Base-by-base conservation (phyloP, 2,797 vertebrate species). In the Phaenicophaeus curvirostris region DNA sequence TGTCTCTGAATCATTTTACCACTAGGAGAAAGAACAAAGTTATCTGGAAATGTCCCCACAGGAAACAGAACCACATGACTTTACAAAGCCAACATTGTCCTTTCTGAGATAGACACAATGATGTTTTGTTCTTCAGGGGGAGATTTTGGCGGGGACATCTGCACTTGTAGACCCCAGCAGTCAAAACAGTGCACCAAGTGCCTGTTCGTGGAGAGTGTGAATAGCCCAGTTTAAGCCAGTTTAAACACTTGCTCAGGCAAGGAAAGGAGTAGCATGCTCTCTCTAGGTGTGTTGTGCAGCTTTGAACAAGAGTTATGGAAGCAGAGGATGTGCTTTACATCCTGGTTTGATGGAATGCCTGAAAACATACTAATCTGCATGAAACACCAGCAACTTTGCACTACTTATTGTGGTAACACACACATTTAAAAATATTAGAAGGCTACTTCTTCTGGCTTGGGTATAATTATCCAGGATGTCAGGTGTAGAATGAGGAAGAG, bases 381-480 rank as follows among this genome's bases (percentile, higher is more conserved):
- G 74, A 87, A 85, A 89, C 58, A 33, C 69, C 58, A 48, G 51
- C 18, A 33, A 24, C 19, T 58, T 63, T 68, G 65, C 62, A 58
- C 28, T 18, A 12, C 44, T 55, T 55, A 15, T 27, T 72, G 44
- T 72, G 6, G 0, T 37, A 68, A 67, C 51, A 10, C 53, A 44
- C 7, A 31, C 24, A 77, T 58, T 71, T 24, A 55, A 74, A 92
- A 55, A 44, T 51, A 87, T 66, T 74, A 80, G 65, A 74, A 85
- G 85, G 79, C 25, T 48, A 18, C 27, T 42, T 51, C 85, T 83
- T 50, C 39, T 75, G 80, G 50, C 79, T 59, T 41, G 92, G 66
- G 20, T 89, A 2, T 94, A 88, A 96, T 96, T 83, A 91, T 16
- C 6, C 57, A 48, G 81, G 75, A 19, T 62, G 80, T 53, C 75